Evolutionary conservation across 2,113 vertebrate genomes (phyloP), one percentile per base, ranked within the genome.

Genomic region (Centropristis striata): DNA sequence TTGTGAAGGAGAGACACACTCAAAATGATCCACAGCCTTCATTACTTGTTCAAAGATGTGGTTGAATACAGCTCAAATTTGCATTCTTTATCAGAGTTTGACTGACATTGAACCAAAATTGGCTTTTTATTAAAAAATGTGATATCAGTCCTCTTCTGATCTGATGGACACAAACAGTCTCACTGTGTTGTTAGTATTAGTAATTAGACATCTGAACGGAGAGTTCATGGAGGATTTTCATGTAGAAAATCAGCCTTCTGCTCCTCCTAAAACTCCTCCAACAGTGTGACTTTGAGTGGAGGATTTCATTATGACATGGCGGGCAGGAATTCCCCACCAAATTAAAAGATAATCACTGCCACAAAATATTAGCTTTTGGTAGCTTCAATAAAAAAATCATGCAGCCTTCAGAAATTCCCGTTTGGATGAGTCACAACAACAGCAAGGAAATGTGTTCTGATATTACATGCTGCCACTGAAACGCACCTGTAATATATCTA

Each of bases 1-100:
- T 80, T 81, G 60, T 87, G 88, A 90, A 92, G 86, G 88, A 83
- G 83, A 85, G 60, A 55, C 76, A 57, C 11, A 27, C 57, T 60
- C 53, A 41, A 55, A 75, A 70, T 42, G 13, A 77, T 78, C 67
- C 58, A 23, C 49, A 70, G 32, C 72, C 70, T 60, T 46, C 65
- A 21, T 75, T 59, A 36, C 51, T 71, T 9, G 1, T 55, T 85
- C 57, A 80, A 59, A 85, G 74, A 73, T 41, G 53, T 28, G 25
- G 25, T 66, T 80, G 21, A 63, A 25, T 25, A 9, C 36, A 20
- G 39, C 67, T 42, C 10, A 21, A 46, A 57, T 65, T 37, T 58
- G 36, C 21, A 51, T 18, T 4, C 18, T 32, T 71, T 23, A 25
- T 21, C 27, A 4, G 13, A 47, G 20, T 55, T 23, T 13, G 16